Evolutionary conservation across 2,797 vertebrate species (phyloP).

Genomic region (Myotis pilosus): DNA sequence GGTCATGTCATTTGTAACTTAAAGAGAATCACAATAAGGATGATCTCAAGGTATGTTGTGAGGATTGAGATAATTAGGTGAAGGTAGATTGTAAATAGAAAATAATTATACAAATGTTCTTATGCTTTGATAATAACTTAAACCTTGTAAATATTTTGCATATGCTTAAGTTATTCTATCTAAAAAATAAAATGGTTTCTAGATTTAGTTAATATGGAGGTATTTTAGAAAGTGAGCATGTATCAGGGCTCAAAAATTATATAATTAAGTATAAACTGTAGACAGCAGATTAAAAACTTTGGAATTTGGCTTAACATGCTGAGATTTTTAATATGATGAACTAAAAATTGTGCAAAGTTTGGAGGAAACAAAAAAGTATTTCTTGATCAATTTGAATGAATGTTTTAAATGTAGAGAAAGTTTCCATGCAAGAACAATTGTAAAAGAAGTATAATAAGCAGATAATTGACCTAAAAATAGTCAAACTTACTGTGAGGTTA

Average conservation of each 20-base stretch:
- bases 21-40: neutral
- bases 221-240: constrained; percentile 1
- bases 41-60: neutral
- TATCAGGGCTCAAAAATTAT: constrained; percentile 36
- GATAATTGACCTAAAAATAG: neutral
- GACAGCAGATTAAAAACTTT: neutral
- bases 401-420: neutral
- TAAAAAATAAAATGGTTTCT: constrained; percentile 39
- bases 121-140: neutral
- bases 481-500: neutral
- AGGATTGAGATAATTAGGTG: neutral
- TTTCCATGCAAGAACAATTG: neutral
- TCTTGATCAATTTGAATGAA: constrained; percentile 35
- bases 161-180: constrained; percentile 7
- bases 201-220: neutral
- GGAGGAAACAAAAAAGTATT: neutral
- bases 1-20: neutral
- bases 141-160: neutral
- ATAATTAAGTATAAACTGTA: constrained; percentile 7
- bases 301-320: neutral
- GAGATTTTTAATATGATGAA: constrained; percentile 8
- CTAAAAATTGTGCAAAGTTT: constrained; percentile 20
- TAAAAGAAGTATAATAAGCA: neutral
- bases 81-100: neutral
- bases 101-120: neutral